Base-by-base conservation (phyloP, 2,113 vertebrate species). In the Barnardius zonarius region DNA sequence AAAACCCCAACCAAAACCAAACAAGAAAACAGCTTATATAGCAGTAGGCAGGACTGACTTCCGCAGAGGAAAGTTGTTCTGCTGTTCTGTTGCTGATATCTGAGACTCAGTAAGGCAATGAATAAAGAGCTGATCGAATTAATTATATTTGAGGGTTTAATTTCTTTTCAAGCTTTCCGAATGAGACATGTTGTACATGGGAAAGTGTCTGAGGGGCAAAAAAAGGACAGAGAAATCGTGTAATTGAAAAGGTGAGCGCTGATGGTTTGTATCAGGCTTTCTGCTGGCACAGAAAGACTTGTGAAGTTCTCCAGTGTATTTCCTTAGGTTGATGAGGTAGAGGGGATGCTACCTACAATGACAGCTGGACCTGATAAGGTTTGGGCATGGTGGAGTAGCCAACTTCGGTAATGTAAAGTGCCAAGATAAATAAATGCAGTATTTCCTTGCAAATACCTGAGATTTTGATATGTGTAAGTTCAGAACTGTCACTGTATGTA, bases 201-300 rank as follows among this genome's bases (percentile, higher is more conserved):
- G 14, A 66, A 93, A 41, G 11, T 61, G 5, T 17, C 22, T 13
- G 12, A 37, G 37, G 20, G 13, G 75, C 13, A 16, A 52, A 80
- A 68, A 59, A 64, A 41, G 11, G 9, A 8, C 15, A 15, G 37
- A 54, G 46, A 77, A 88, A 13, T 5, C 4, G 4, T 61, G 3
- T 83, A 37, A 30, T 0, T 64, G 64, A 7, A 44, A 31, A 46
- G 9, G 28, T 61, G 52, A 54, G 5, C 2, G 0, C 5, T 15
- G 44, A 6, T 63, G 22, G 13, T 16, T 83, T 75, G 28, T 67
- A 0, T 33, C 52, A 33, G 48, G 12, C 59, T 35, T 66, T 41
- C 52, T 84, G 74, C 52, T 84, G 77, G 52, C 75, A 19, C n/a
- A 54, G 77, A 62, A 63, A 5, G 2, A 6, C 6, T 22, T 35